phyloP scores from a whole-genome alignment of 2,888 invertebrate species.

The Ditylenchus weischeri region DNA sequence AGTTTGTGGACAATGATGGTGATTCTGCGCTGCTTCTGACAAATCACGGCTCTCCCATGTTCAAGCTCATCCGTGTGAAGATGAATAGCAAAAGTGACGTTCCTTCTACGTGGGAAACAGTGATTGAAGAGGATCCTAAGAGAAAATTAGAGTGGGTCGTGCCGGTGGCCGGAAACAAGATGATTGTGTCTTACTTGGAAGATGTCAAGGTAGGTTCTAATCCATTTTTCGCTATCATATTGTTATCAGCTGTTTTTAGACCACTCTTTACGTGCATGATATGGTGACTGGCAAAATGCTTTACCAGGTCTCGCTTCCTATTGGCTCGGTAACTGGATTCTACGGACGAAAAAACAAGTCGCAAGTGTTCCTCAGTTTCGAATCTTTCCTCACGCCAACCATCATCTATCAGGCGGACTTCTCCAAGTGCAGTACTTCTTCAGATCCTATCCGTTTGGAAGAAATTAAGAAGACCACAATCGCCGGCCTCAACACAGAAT shows the following conservation, averaged over 20 bases:
- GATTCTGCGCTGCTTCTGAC: slow-evolving; percentile 72
- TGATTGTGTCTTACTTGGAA: slow-evolving; percentile 82
- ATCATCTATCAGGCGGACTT: slow-evolving; percentile 86
- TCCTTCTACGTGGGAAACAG: slow-evolving; percentile 71
- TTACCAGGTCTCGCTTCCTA: slow-evolving; percentile 63
- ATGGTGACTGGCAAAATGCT: slow-evolving; percentile 72
- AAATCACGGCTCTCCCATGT: slow-evolving; percentile 88
- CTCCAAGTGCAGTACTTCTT: slow-evolving; percentile 63
- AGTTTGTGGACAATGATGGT: slow-evolving; percentile 27
- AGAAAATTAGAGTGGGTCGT: slow-evolving; percentile 86
- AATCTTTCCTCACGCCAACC: slow-evolving; percentile 85
- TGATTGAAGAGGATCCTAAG: slow-evolving; percentile 77
- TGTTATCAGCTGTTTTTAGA: slow-evolving; percentile 64
- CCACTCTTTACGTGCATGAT: slow-evolving; percentile 77
- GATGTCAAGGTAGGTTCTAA: slow-evolving; percentile 78
- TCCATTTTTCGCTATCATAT: neutral
- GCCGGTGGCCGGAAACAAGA: slow-evolving; percentile 78
- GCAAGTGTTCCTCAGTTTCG: slow-evolving; percentile 80
- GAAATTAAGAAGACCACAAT: slow-evolving; percentile 79
- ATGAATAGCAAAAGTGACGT: slow-evolving; percentile 43
- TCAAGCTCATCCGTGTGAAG: slow-evolving; percentile 76
- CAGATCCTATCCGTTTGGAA: slow-evolving; percentile 63
- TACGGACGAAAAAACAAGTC: slow-evolving; percentile 72
- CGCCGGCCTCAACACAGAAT: slow-evolving; percentile 71
- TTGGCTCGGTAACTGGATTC: slow-evolving; percentile 80